These are phyloP conservation scores for Rhea americana DNA, from an alignment of 2,113 vertebrate species.

Conservation along the genomic window DNA sequence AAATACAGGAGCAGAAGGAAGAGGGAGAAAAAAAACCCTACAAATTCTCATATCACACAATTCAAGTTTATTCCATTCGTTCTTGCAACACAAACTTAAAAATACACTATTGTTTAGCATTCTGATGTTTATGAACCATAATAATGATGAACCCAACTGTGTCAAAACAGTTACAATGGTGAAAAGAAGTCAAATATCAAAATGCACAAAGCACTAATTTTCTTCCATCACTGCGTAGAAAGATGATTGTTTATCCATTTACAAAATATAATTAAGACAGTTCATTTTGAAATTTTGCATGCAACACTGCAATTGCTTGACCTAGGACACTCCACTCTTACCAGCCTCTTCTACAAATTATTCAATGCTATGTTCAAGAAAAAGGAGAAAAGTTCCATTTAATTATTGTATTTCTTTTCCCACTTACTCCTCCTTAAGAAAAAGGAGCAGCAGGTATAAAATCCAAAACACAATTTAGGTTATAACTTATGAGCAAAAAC, in stretches of 20 bases:
- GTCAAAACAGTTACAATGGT: constrained; percentile 75
- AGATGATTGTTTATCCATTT: constrained; percentile 81
- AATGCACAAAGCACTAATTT: constrained; percentile 79
- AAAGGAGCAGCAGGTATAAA: constrained; percentile 33
- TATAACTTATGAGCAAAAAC: constrained; percentile 46
- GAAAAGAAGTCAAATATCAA: constrained; percentile 80
- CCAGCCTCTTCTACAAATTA: constrained; percentile 76
- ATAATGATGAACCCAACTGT: constrained; percentile 74
- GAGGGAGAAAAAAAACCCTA: neutral
- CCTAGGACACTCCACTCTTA: constrained; percentile 74
- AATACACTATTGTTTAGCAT: constrained; percentile 82
- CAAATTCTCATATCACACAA: constrained; percentile 70
- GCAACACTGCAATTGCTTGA: constrained; percentile 80
- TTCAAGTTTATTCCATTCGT: constrained; percentile 87
- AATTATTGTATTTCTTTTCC: neutral
- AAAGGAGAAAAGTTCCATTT: constrained; percentile 58
- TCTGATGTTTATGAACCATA: constrained; percentile 77
- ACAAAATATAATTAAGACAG: constrained; percentile 80
- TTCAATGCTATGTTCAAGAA: constrained; percentile 27
- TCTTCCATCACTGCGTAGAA: constrained; percentile 78
- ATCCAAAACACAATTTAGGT: neutral
- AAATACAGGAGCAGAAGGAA: neutral
- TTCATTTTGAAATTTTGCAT: constrained; percentile 75
- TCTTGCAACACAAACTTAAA: constrained; percentile 83
- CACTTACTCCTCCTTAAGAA: neutral